Base-by-base conservation (phyloP, 2,797 vertebrate genomes). In the Decapterus maruadsi region DNA sequence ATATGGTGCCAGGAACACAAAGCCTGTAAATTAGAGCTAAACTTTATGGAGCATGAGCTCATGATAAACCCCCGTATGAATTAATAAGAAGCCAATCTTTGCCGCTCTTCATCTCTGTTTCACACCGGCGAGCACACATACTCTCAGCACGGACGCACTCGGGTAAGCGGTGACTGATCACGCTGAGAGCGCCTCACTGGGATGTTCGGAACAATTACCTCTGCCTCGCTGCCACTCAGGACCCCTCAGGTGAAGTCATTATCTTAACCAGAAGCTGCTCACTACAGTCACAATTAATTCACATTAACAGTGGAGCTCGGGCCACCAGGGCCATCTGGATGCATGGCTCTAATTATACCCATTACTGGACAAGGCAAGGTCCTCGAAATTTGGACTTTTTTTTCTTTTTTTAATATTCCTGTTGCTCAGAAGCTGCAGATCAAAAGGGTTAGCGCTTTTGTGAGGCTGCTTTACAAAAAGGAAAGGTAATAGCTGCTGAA, bases 161-260 rank as follows among this genome's bases (percentile, higher is more conserved):
- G 1, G 40, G 42, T 63, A 65, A 58, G 83, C 12, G 38, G 50
- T 43, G 78, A 53, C 56, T 76, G 82, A 83, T 88, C 90, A 87
- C 72, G 72, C 90, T 90, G 90, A 82, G 87, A 87, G 91, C 72
- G 42, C 72, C 90, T 92, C 83, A 88, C 93, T 91, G 92, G 71
- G 93, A 87, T 92, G 94, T 93, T 93, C 77, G 34, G 87, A 92
- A 91, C 88, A 88, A 94, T 94, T 93, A 92, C 88, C 86, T 90
- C 77, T 77, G 89, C 91, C 81, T 93, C 57, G 71, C 85, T 90
- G 83, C 82, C 89, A 79, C 84, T 90, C 87, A 60, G 87, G 89
- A 90, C 86, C 91, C 91, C 92, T 87, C 85, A 86, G 91, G 92
- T 90, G 89, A 92, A 91, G 88, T 89, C 90, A 92, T 94, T 93